phyloP scores from a whole-genome alignment of 2,113 vertebrate genomes.

The Lasiurus cinereus region DNA sequence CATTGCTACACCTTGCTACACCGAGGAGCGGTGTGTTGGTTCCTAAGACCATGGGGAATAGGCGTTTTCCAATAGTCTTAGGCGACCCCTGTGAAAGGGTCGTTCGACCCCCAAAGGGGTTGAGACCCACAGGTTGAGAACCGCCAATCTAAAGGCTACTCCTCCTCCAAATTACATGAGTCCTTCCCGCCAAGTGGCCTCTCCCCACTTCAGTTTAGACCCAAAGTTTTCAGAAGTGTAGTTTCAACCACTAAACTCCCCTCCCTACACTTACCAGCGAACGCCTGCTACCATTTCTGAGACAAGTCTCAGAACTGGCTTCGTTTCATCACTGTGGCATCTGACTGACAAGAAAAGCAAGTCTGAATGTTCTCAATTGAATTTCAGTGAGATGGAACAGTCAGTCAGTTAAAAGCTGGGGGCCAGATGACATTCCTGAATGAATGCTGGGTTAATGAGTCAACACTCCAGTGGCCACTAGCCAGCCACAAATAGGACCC shows the following conservation, averaged over 20 bases:
- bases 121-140: no score
- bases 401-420: not conserved
- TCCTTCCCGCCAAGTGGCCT: not conserved
- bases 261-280: not conserved
- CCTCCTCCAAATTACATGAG: not conserved
- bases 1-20: no score
- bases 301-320: not conserved
- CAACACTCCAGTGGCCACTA: not conserved
- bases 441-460: no score
- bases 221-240: not conserved
- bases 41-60: no score
- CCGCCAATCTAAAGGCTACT: not conserved
- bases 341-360: not conserved
- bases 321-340: rapidly evolving
- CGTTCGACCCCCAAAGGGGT: no score
- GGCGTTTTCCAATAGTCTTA: no score
- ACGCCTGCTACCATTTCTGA: no score
- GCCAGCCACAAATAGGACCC: not conserved
- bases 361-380: not conserved
- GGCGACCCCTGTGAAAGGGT: no score
- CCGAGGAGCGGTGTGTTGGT: no score
- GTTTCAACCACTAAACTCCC: not conserved
- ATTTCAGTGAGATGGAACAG: not conserved
- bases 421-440: not conserved
- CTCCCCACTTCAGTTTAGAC: not conserved